Evolutionary conservation across 2,888 invertebrate genomes (phyloP), one percentile per base, ranked within the genome.

Genomic region (Cryptophagus acutangulus): DNA sequence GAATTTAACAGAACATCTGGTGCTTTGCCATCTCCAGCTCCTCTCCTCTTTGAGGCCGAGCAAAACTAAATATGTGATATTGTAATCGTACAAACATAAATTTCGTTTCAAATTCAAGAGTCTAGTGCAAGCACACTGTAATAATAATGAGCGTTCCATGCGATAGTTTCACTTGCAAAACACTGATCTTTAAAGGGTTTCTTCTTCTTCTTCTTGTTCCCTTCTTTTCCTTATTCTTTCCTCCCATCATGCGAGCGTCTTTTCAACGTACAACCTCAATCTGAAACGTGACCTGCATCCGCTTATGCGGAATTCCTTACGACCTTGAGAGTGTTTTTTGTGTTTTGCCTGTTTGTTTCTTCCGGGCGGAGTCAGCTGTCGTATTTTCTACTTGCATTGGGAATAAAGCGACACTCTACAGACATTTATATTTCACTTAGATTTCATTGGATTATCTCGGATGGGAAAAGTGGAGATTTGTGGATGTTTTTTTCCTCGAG

Each of bases 371-470:
- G 43, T 45, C 51, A 46, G 48, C 52, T 48, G 49, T 55, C 52
- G 49, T 51, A 52, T 55, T 54, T 53, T 41, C 49, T 47, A 40
- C 51, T 46, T 45, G 52, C 48, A 52, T 48, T 46, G 52, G 50
- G 50, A 55, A 50, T 38, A 31, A 31, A 45, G 46, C 51, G 54
- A 57, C 55, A 55, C 57, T 55, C 52, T 45, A 52, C 54, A 55
- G 56, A 57, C 56, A 59, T 58, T 59, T 59, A 58, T 59, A 58
- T 59, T 59, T 58, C 57, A 59, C 57, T 59, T 58, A 59, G 56
- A 57, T 59, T 57, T 58, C 57, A 58, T 59, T 58, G 56, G 58
- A 57, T 59, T 59, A 59, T 54, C 58, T 52, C 50, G 49, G 51
- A 57, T 52, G 54, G 54, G 54, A 50, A 49, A 55, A 54, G 53